Evolutionary conservation across 1,140 invertebrate genomes (phyloP), one percentile per base, ranked within the genome.

Genomic region (Mercenaria mercenaria): DNA sequence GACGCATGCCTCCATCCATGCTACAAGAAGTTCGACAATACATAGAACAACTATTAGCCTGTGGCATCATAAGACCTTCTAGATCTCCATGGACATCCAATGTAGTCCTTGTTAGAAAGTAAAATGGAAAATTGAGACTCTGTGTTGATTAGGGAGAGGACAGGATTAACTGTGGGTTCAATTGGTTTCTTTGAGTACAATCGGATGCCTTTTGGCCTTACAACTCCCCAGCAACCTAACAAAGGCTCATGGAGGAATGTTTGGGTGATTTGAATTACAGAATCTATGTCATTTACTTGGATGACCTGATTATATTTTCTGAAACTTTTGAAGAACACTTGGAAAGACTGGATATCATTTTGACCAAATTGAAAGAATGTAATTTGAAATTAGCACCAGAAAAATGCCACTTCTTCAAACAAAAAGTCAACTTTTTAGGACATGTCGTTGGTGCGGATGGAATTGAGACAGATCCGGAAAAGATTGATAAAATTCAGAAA

Each of bases 91-190:
- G 50, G 61, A 8, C 83, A 11, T 90, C 72, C 13, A 84, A 69
- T 86, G 52, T 92, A 2, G 67, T 85, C 0, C 37, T 90, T 13
- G 59, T 43, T 34, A 52, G 77, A 41, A 92, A 90, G 41, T 85
- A 79, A 29, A 52, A 74, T 64, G 89, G 47, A 64, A 81, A 2
- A 94, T 84, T 80, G 96, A 85, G 85, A 47, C 34, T 91, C 20
- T 96, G 94, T 86, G 87, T 96, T 0, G 96, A 97, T 91, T 97
- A 92, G 86, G 6, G 84, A 95, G 52, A 94, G 95, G 61, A 96
- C 96, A 1, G 83, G 80, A n/a, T 91, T 89, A 37, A 77, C 82
- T 20, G 83, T 82, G 4, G 77, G 86, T 13, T 29, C 61, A n/a
- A 26, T 88, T 20, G 85, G 89, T 18, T 79, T 90, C 20, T 91